phyloP scores from a whole-genome alignment of 2,888 invertebrate genomes.

The Trissolcus japonicus region DNA sequence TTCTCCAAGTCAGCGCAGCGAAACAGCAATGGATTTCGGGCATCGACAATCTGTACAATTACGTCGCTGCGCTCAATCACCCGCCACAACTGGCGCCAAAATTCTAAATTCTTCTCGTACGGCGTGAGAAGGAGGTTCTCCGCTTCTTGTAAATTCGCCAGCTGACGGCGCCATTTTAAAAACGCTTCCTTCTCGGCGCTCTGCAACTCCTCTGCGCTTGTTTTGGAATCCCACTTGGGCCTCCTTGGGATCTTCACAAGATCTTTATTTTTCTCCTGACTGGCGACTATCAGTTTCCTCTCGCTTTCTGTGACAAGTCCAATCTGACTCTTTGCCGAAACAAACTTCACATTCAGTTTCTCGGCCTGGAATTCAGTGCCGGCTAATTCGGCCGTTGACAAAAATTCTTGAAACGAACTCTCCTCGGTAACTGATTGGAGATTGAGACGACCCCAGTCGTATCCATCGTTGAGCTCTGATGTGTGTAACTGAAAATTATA shows the following conservation, averaged over 20 bases:
- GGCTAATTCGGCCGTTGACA: constrained; percentile 95
- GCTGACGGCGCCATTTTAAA: constrained; percentile 90
- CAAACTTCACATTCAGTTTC: constrained; percentile 88
- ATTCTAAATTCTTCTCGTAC: constrained; percentile 97
- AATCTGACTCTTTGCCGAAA: constrained; percentile 80
- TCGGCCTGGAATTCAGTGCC: constrained; percentile 95
- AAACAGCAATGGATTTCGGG: constrained; percentile 95
- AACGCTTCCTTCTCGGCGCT: constrained; percentile 89
- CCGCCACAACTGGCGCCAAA: constrained; percentile 99
- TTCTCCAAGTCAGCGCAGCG: constrained; percentile 93
- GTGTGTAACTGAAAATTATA: constrained; percentile 83
- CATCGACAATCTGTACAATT: constrained; percentile 96
- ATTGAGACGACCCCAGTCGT: constrained; percentile 93
- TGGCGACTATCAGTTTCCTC: constrained; percentile 77
- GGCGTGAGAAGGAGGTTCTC: constrained; percentile 93
- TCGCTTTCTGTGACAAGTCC: constrained; percentile 82
- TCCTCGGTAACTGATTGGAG: constrained; percentile 96
- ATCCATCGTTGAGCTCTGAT: constrained; percentile 92
- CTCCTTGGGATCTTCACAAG: constrained; percentile 89
- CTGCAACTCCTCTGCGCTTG: constrained; percentile 88
- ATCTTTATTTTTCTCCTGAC: constrained; percentile 80
- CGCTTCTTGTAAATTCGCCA: constrained; percentile 87
- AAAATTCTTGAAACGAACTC: constrained; percentile 96
- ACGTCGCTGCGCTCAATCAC: constrained; percentile 98
- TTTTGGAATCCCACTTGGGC: constrained; percentile 87